phyloP scores from a whole-genome alignment of 2,888 invertebrate species.

The Lobophora halterata region DNA sequence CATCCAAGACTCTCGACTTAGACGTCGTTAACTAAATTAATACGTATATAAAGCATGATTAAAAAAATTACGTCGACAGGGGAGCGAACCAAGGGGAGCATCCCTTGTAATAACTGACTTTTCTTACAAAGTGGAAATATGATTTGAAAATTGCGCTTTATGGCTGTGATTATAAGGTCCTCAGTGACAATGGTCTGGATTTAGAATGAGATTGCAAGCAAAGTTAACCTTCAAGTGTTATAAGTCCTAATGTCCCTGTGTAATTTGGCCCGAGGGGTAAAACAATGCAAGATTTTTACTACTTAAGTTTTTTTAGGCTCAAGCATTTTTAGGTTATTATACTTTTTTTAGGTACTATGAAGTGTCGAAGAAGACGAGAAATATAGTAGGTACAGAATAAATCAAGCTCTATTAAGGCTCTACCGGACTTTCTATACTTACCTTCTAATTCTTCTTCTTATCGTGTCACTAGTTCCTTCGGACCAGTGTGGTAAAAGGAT shows the following conservation, averaged over 20 bases:
- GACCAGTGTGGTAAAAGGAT: too few species aligned
- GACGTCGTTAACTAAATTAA: slow-evolving; percentile 78
- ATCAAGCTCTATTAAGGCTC: too few species aligned
- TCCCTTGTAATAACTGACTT: slow-evolving; percentile 64
- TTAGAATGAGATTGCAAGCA: slow-evolving; percentile 58
- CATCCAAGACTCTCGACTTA: slow-evolving; percentile 60
- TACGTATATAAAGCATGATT: slow-evolving; percentile 79
- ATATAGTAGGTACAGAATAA: too few species aligned
- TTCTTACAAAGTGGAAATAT: slow-evolving; percentile 38
- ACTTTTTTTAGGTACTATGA: too few species aligned
- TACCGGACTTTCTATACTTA: too few species aligned
- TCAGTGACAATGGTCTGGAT: slow-evolving; percentile 20
- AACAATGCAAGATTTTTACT: slow-evolving; percentile 77
- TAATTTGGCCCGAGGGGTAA: slow-evolving; percentile 59
- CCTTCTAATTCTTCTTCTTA: too few species aligned
- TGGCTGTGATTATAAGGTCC: slow-evolving; percentile 16
- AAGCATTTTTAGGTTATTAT: too few species aligned
- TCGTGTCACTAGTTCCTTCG: too few species aligned
- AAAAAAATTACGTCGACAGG: slow-evolving; percentile 76
- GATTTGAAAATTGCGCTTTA: slow-evolving; percentile 30
- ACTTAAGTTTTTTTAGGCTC: too few species aligned
- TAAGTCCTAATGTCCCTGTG: slow-evolving; percentile 75
- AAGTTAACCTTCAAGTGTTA: slow-evolving; percentile 71
- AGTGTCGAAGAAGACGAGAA: too few species aligned
- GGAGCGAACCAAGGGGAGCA: slow-evolving; percentile 55